Evolutionary conservation across 2,888 invertebrate species (phyloP).

Genomic region (Chymomyza procnemis): DNA sequence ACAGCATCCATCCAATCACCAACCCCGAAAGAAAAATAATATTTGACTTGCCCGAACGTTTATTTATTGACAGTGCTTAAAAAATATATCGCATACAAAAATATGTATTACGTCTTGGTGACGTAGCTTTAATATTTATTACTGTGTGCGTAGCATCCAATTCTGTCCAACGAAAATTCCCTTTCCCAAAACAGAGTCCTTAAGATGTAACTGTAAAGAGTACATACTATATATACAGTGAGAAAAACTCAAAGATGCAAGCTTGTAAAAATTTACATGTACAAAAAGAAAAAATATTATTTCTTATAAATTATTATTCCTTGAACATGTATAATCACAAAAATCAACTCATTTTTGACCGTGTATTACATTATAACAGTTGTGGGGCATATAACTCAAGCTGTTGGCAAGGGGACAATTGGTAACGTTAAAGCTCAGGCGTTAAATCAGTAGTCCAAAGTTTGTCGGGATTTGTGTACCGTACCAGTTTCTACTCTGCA

Average conservation of each 20-base stretch:
- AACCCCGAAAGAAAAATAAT: constrained; percentile 37
- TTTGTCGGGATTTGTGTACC: constrained; percentile 58
- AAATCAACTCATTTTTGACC: not conserved
- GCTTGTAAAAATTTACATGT: too few species aligned
- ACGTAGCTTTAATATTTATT: constrained; percentile 68
- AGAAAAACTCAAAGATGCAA: too few species aligned
- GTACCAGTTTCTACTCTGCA: constrained; percentile 57
- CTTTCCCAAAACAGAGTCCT: constrained; percentile 22
- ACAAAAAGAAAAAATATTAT: too few species aligned
- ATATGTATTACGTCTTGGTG: constrained; percentile 49
- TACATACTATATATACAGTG: too few species aligned
- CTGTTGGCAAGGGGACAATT: constrained; percentile 41
- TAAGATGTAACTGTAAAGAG: constrained; percentile 32
- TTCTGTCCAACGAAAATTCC: constrained; percentile 4
- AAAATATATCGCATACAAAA: constrained; percentile 58
- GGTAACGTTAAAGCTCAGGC: constrained; percentile 45
- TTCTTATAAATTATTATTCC: too few species aligned
- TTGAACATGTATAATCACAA: too few species aligned
- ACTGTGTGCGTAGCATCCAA: constrained; percentile 41
- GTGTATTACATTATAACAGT: constrained; percentile 68
- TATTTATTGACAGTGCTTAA: constrained; percentile 68
- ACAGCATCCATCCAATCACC: constrained; percentile 29
- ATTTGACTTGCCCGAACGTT: constrained; percentile 35
- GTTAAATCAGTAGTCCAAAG: not conserved
- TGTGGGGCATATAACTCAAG: constrained; percentile 73